phyloP scores from a whole-genome alignment of 2,888 invertebrate species.

The Caenorhabditis becei region DNA sequence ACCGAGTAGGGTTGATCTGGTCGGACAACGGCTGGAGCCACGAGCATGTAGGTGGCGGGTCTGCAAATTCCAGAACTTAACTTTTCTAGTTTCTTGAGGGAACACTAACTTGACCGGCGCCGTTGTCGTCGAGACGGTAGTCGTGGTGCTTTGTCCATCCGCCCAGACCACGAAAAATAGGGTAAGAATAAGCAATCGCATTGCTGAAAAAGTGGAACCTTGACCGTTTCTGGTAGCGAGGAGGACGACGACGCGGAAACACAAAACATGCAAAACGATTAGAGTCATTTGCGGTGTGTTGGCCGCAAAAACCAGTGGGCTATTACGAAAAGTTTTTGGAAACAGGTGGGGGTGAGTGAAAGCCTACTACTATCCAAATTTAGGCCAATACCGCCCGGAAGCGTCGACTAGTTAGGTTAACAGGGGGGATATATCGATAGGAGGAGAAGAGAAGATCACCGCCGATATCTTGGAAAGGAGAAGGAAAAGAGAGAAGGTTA shows the following conservation, averaged over 20 bases:
- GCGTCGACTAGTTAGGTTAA: neutral
- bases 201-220: conserved; percentile 22
- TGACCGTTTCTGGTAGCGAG: conserved; percentile 46
- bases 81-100: neutral
- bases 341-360: neutral
- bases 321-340: too few species aligned
- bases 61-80: conserved; percentile 56
- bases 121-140: conserved; percentile 10
- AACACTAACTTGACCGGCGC: conserved; percentile 41
- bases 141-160: conserved; percentile 24
- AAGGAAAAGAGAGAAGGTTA: conserved; percentile 7
- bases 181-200: conserved; percentile 55
- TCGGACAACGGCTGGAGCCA: conserved; percentile 82
- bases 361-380: neutral
- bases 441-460: neutral
- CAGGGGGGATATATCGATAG: conserved; percentile 2
- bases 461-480: neutral
- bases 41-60: conserved; percentile 80
- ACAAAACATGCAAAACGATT: conserved; percentile 10
- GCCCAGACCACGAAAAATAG: conserved; percentile 58
- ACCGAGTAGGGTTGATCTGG: conserved; percentile 82
- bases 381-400: neutral
- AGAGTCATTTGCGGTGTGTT: conserved; percentile 4
- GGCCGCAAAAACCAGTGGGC: neutral
- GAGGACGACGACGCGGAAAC: conserved; percentile 35